These are phyloP conservation scores for Argyrosomus regius DNA, from an alignment of 2,797 vertebrate genomes.

Conservation along the genomic window DNA sequence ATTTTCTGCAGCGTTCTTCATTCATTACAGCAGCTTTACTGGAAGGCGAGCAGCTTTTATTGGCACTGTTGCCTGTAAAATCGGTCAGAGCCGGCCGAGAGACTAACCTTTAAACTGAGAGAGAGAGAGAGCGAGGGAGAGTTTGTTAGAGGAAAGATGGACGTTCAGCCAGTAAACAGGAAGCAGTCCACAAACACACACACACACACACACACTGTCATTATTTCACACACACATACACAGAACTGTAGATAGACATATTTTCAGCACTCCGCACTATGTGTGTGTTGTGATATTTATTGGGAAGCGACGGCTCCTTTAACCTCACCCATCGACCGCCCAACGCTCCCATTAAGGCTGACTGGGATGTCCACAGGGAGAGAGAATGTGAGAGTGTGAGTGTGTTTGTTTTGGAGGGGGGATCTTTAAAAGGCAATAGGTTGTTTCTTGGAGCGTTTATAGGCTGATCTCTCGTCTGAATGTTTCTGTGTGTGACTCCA, in stretches of 20 bases:
- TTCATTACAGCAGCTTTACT: slow-evolving; percentile 60
- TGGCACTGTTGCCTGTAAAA: slow-evolving; percentile 60
- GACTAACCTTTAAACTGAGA: slow-evolving; percentile 44
- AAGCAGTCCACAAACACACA: slow-evolving; percentile 27
- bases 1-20: slow-evolving; percentile 33
- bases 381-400: slow-evolving; percentile 47
- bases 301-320: slow-evolving; percentile 83
- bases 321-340: slow-evolving; percentile 83
- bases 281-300: slow-evolving; percentile 79
- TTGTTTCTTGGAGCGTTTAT: slow-evolving; percentile 45
- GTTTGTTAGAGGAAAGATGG: slow-evolving; percentile 58
- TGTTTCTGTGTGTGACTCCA: background rate
- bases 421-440: slow-evolving; percentile 43
- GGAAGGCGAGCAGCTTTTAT: slow-evolving; percentile 51
- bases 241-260: slow-evolving; percentile 30
- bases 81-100: slow-evolving; percentile 38
- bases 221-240: slow-evolving; percentile 39
- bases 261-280: slow-evolving; percentile 17
- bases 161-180: slow-evolving; percentile 55
- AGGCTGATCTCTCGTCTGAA: slow-evolving; percentile 68
- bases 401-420: slow-evolving; percentile 20
- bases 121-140: background rate
- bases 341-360: slow-evolving; percentile 75
- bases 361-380: slow-evolving; percentile 77
- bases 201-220: slow-evolving; percentile 9